A percentile compares a stretch with the other conserved stretches of the same genome.
Evolutionary conservation across 2,113 vertebrate species (phyloP).

Genomic region (Pogona vitticeps): DNA sequence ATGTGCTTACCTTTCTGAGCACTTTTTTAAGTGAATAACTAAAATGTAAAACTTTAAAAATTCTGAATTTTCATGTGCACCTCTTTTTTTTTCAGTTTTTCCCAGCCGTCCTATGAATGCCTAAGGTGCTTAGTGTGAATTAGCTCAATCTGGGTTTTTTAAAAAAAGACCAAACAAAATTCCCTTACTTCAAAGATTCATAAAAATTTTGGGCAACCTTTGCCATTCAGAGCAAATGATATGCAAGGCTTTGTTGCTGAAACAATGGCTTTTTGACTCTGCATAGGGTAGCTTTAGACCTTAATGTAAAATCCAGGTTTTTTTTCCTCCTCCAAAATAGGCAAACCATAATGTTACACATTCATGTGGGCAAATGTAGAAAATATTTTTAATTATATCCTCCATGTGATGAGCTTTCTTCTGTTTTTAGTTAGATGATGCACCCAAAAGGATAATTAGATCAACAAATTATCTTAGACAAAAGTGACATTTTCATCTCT

Average conservation of each 20-base stretch:
- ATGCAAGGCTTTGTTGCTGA: neutral
- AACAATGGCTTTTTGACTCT: neutral
- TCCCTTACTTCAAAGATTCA: neutral
- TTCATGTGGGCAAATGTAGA: no score
- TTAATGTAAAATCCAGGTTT: neutral
- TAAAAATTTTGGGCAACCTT: neutral
- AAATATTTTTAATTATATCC: neutral
- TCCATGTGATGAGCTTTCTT: neutral
- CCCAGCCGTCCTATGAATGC: no score
- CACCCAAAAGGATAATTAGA: neutral
- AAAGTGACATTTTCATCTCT: neutral
- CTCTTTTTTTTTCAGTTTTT: no score
- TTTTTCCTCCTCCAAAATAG: no score
- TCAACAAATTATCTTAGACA: neutral
- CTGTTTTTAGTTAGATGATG: neutral
- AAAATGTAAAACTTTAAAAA: no score
- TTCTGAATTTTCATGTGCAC: no score
- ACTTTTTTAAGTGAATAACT: no score
- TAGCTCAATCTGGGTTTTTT: no score
- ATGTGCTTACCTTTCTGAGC: no score
- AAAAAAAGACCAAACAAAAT: no score
- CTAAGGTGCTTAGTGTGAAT: no score
- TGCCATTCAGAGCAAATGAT: neutral
- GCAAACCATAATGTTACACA: no score
- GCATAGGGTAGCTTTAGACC: neutral